Evolutionary conservation across 2,113 vertebrate genomes (phyloP), one percentile per base, ranked within the genome.

Genomic region (Formicarius rufipectus): DNA sequence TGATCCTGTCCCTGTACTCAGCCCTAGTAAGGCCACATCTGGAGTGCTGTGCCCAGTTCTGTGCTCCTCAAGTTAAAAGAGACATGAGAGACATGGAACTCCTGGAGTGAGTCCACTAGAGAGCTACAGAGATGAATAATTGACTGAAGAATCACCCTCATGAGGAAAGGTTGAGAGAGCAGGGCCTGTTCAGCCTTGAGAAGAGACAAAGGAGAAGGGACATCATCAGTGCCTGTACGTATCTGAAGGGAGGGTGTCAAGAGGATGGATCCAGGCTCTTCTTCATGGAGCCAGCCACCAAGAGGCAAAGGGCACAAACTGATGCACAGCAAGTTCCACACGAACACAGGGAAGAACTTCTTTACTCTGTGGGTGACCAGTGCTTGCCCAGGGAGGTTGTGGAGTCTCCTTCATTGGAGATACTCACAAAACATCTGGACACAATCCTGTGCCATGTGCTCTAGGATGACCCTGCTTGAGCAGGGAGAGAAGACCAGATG

Each of bases 81-180:
- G 4, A 55, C 30, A 47, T 0, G 23, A 82, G 19, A 62, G 4
- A 55, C 30, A 47, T 0, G 0, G 9, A 55, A 30, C 8, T 45
- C 13, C 53, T 22, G 20, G 13, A 53, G 13, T 30, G n/a, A 0
- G 0, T 8, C 17, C 11, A 83, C 21, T 3, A 33, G 40, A 55
- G 14, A 17, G 5, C 40, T 35, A 40, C 14, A 19, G 60, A 49
- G n/a, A 13, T 47, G 7, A 35, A 55, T 27, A 76, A 55, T 11
- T 24, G 25, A 47, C 11, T 14, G 4, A 4, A 39, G 8, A 6
- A 30, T 7, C 20, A 25, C 33, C 59, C 24, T 21, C 20, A 27
- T 10, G 11, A 10, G 8, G 9, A 55, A 55, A 47, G 25, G 14
- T 20, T 62, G n/a, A 45, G 30, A 6, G 19, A 31, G 9, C 9